These are phyloP conservation scores for Knipowitschia caucasica DNA, from an alignment of 2,797 vertebrate species.

Conservation along the genomic window DNA sequence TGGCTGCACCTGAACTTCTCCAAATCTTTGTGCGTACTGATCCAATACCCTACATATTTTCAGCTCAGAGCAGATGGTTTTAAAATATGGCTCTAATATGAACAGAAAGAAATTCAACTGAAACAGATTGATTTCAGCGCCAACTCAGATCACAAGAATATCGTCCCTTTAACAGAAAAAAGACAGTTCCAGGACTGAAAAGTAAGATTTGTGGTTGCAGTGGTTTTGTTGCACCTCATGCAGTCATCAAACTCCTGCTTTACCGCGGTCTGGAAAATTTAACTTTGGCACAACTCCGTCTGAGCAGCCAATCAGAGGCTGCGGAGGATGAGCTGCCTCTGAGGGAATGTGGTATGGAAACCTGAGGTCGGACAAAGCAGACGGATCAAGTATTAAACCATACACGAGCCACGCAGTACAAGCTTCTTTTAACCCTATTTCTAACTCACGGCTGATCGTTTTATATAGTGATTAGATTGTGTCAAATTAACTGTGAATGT, in stretches of 20 bases:
- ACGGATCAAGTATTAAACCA: slow-evolving; percentile 9
- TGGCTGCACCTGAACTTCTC: no score
- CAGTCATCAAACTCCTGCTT: slow-evolving; percentile 32
- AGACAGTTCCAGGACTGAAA: slow-evolving; percentile 37
- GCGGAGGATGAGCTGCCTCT: slow-evolving; percentile 12
- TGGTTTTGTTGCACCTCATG: slow-evolving; percentile 38
- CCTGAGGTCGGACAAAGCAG: slow-evolving; percentile 16
- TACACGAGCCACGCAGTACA: slow-evolving; percentile 2
- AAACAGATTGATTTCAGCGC: neutral
- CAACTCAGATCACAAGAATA: neutral
- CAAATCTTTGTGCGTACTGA: no score
- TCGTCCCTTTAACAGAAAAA: slow-evolving; percentile 14
- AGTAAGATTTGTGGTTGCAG: slow-evolving; percentile 41
- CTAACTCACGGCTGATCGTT: neutral
- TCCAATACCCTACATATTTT: slow-evolving; percentile 6
- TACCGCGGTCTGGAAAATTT: slow-evolving; percentile 40
- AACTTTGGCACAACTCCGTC: slow-evolving; percentile 20
- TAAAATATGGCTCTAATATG: slow-evolving; percentile 11
- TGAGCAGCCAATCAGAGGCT: slow-evolving; percentile 29
- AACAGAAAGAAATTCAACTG: no score
- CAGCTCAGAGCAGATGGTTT: slow-evolving; percentile 46
- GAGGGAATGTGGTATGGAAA: slow-evolving; percentile 28
- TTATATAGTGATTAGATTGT: slow-evolving; percentile 9
- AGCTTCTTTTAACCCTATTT: slow-evolving; percentile 8
- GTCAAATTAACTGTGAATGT: slow-evolving; percentile 30